Evolutionary conservation across 2,113 vertebrate species (phyloP).

Genomic region (Alligator mississippiensis): DNA sequence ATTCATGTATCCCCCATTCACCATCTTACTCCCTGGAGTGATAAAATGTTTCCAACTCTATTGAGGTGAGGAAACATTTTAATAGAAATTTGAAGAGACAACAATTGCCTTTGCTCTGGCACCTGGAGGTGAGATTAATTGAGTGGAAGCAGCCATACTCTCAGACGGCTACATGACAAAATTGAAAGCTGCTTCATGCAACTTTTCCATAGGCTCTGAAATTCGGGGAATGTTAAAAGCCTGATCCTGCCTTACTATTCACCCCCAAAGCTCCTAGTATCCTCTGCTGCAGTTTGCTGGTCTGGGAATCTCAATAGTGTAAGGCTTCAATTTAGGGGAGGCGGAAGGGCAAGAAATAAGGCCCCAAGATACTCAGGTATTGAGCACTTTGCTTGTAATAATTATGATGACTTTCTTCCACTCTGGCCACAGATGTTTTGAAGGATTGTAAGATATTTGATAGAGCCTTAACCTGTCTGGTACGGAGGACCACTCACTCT

Average conservation of each 20-base stretch:
- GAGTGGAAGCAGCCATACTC: neutral
- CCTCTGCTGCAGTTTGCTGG: neutral
- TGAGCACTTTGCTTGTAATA: neutral
- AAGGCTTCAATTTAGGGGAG: neutral
- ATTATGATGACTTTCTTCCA: neutral
- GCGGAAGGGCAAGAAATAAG: neutral
- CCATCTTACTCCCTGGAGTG: neutral
- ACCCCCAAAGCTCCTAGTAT: neutral
- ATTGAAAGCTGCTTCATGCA: neutral
- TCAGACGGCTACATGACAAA: neutral
- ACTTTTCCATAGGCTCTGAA: neutral
- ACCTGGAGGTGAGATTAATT: neutral
- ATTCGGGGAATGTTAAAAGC: neutral
- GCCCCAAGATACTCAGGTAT: neutral
- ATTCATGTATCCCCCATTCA: neutral
- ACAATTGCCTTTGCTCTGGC: neutral
- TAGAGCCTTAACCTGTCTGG: neutral
- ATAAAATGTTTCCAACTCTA: neutral
- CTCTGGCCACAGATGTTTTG: neutral
- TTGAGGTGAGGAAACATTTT: neutral
- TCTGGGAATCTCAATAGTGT: neutral
- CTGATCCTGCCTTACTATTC: neutral
- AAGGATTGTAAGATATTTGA: neutral
- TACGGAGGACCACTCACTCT: neutral
- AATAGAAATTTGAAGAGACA: neutral